Evolutionary conservation across 1,140 invertebrate genomes (phyloP).

Genomic region (Andrena cerasifolii): DNA sequence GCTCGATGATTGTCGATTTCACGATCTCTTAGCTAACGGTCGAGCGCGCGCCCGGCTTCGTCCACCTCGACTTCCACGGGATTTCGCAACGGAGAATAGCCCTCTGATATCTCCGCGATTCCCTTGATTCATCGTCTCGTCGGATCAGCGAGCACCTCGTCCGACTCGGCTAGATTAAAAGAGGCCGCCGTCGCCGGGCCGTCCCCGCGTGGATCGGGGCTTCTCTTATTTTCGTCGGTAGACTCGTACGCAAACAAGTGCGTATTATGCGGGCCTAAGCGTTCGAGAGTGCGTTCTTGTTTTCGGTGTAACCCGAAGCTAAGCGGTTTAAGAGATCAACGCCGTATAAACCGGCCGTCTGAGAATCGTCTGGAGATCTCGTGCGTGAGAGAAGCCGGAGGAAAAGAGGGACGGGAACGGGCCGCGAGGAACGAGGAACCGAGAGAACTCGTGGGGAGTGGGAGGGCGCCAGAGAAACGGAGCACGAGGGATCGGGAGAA

Average conservation of each 20-base stretch:
- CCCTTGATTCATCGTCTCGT: too few relatives aligned
- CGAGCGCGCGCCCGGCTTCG: constrained; percentile 3
- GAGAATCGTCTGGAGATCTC: constrained; percentile 78
- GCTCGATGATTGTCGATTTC: constrained; percentile 44
- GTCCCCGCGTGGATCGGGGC: neutral
- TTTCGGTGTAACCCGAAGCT: constrained; percentile 82
- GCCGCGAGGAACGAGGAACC: constrained; percentile 30
- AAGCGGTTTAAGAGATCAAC: constrained; percentile 82
- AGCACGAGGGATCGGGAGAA: constrained; percentile 31
- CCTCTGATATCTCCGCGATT: too few relatives aligned
- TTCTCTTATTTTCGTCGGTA: constrained; percentile 57
- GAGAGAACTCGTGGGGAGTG: neutral
- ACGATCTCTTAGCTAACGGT: constrained; percentile 46
- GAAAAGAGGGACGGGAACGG: constrained; percentile 25
- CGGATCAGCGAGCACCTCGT: too few relatives aligned
- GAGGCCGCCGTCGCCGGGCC: neutral
- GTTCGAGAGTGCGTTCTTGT: constrained; percentile 80
- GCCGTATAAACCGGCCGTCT: constrained; percentile 77
- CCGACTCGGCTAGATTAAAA: too few relatives aligned
- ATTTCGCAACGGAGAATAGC: constrained; percentile 5
- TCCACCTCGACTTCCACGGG: constrained; percentile 17
- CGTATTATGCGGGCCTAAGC: constrained; percentile 79
- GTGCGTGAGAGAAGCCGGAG: constrained; percentile 68
- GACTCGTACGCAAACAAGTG: constrained; percentile 78
- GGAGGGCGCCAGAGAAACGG: constrained; percentile 16